A percentile compares a stretch with the other conserved stretches of the same genome.
Conservation (phyloP, 2,113 vertebrate species). For the Bubalus kerabau region DNA sequence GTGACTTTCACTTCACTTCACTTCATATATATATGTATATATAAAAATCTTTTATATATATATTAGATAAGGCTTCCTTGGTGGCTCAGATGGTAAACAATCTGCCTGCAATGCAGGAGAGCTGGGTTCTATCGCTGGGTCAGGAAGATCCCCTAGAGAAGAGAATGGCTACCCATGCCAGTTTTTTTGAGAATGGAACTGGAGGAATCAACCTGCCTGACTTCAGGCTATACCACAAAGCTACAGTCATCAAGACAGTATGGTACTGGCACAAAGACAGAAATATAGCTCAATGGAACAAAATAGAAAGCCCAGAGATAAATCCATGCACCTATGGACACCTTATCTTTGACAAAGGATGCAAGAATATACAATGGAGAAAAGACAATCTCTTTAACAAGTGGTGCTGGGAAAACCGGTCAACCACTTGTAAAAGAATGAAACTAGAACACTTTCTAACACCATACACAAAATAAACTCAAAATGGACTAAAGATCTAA, state of each 20-base stretch:
- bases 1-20: not conserved
- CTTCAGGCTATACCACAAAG: not conserved
- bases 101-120: not conserved
- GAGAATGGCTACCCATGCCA: not conserved
- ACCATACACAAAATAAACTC: too few species aligned
- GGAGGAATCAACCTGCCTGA: not conserved
- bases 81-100: not conserved
- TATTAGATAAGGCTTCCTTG: not conserved
- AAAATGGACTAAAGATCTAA: too few species aligned
- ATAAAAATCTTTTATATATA: not conserved
- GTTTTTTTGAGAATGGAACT: not conserved
- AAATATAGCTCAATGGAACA: too few species aligned
- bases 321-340: too few species aligned
- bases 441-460: too few species aligned
- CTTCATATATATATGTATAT: not conserved
- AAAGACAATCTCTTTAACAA: too few species aligned
- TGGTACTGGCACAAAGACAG: too few species aligned
- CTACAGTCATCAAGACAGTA: not conserved
- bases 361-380: too few species aligned
- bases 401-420: too few species aligned
- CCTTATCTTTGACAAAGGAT: too few species aligned
- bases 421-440: too few species aligned
- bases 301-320: too few species aligned
- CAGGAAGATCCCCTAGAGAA: not conserved
- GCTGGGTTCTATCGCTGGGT: not conserved